Base-by-base conservation (phyloP, 2,888 invertebrate genomes). In the Lasioglossum marginatum region DNA sequence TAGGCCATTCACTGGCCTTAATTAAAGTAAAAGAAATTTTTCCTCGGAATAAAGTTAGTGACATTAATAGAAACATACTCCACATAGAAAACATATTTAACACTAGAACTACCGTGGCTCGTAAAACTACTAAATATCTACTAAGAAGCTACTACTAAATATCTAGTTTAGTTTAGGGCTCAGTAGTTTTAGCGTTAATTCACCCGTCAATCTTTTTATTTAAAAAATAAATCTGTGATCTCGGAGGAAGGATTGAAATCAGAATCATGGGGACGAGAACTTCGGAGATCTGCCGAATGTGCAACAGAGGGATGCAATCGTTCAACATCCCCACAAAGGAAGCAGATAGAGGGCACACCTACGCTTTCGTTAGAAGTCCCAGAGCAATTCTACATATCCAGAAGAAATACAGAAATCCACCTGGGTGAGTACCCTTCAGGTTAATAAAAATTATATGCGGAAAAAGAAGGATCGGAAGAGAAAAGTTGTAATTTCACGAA, bases 331-430 rank as follows among this genome's bases (percentile, higher is more conserved):
- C 93, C 8, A 77, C 89, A 40, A 88, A 82, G n/a, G 89, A 88
- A 81, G 76, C 87, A 43, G 86, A 84, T 60, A 91, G 74, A 63
- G 91, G 86, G 77, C 92, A 92, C 6, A 92, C 92, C 4, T 95
- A 94, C 82, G 92, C 93, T 12, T 93, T 93, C 73, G 92, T 94
- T n/a, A 93, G 92, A 82, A 94, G 92, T 92, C 95, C 95, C 3
- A 91, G 92, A 16, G 92, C 94, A 0, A 91, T 93, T 78, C 84
- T 94, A n/a, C 93, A 94, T 43, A 89, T 93, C 19, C 94, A 94
- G 79, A 94, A 94, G 52, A 91, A 84, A 52, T 91, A 91, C 57
- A 89, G 91, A 74, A 83, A 85, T 45, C 91, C 91, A 31, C 81
- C 88, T 10, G 81, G 60, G 91, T 91, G 75, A 91, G 91, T 91